Conservation (phyloP, 2,113 vertebrate genomes). For the Nicator chloris region DNA sequence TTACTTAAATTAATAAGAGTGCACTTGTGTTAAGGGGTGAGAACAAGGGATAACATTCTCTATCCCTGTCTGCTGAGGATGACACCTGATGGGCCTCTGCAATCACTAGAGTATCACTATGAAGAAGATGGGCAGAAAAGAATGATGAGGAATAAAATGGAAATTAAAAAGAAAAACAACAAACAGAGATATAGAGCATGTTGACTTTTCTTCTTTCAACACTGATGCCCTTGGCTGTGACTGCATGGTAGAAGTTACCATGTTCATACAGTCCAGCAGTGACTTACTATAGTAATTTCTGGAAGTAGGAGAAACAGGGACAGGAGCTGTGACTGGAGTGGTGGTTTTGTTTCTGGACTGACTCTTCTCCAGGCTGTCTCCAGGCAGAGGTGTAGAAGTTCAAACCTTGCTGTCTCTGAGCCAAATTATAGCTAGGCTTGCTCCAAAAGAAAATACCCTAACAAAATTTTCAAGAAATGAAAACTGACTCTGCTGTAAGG, state of each 20-base stretch:
- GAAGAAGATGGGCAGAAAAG: not conserved
- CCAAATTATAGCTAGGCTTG: not conserved
- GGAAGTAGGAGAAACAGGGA: not conserved
- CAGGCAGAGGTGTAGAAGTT: not conserved
- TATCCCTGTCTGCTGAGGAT: not conserved
- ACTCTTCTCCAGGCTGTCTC: not conserved
- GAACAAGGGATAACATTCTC: not conserved
- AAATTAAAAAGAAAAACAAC: not conserved
- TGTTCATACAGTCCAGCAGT: not conserved
- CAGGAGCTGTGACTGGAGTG: not conserved
- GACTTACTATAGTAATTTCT: not conserved
- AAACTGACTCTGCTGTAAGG: not conserved
- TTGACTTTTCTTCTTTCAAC: not conserved
- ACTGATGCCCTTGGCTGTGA: not conserved
- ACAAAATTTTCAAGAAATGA: not conserved
- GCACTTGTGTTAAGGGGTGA: not conserved
- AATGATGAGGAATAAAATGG: not conserved
- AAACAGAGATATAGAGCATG: not conserved
- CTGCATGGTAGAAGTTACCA: fast-evolving
- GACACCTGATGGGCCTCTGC: not conserved
- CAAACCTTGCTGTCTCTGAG: not conserved
- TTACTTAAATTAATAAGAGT: not conserved
- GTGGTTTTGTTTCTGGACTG: not conserved
- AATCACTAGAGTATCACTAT: not conserved
- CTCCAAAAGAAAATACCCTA: not conserved